Evolutionary conservation across 2,888 invertebrate genomes (phyloP).

Genomic region (Smittia sp.): DNA sequence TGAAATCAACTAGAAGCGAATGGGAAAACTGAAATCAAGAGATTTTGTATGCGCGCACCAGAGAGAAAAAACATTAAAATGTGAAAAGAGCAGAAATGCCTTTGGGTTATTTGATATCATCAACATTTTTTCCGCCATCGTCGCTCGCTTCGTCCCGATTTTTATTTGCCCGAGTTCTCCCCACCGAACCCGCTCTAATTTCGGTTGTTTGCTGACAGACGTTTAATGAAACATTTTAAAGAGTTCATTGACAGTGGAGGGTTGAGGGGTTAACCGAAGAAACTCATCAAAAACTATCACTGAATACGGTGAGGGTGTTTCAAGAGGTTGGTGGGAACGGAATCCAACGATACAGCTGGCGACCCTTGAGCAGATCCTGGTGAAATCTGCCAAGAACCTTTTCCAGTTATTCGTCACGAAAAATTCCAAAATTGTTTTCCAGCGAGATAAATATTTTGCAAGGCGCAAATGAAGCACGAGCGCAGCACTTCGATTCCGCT

Average conservation of each 20-base stretch:
- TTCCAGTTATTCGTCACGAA: too few species aligned
- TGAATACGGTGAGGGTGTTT: too few species aligned
- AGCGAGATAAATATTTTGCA: too few species aligned
- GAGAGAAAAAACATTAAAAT: constrained; percentile 16
- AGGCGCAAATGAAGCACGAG: not conserved
- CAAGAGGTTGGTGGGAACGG: too few species aligned
- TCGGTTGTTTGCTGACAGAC: constrained; percentile 19
- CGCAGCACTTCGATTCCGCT: not conserved
- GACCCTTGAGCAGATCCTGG: too few species aligned
- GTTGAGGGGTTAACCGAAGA: too few species aligned
- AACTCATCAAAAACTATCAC: too few species aligned
- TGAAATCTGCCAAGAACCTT: too few species aligned
- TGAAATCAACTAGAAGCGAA: not conserved
- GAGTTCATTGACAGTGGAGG: not conserved
- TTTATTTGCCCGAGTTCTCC: too few species aligned
- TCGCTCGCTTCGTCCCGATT: not conserved
- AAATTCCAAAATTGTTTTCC: too few species aligned
- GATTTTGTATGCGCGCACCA: not conserved
- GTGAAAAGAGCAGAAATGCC: constrained; percentile 37
- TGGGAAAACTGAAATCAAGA: not conserved
- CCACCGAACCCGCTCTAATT: too few species aligned
- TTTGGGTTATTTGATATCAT: constrained; percentile 38
- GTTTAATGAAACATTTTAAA: constrained; percentile 34
- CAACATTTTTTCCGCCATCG: constrained; percentile 28
- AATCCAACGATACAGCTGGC: too few species aligned